Base-by-base conservation (phyloP, 2,113 vertebrate genomes). In the Terrapene triunguis region DNA sequence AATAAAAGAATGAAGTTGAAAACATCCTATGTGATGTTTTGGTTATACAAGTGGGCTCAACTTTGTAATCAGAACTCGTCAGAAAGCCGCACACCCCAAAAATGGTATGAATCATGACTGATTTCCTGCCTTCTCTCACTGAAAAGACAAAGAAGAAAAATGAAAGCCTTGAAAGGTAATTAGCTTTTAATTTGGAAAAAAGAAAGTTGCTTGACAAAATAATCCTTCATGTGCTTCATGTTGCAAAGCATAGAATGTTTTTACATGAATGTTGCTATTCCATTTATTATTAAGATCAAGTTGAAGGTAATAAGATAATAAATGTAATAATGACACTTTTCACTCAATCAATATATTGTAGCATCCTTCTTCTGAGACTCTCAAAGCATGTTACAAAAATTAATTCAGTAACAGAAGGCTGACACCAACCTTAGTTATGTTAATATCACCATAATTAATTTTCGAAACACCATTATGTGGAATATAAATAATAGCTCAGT, bases 21-120 rank as follows among this genome's bases (percentile, higher is more conserved):
- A 98, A 98, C 94, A 97, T 97, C 96, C 91, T 95, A 96, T 91
- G 94, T 95, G 96, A 96, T 98, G 95, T 96, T 98, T 97, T 96
- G 97, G 89, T 97, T 98, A 98, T 65, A 96, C 92, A 98, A 97
- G 97, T 96, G 96, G 97, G 91, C 89, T 96, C 95, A 97, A 96
- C 96, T 98, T 98, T 97, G 97, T 97, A 97, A 98, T 96, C 97
- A 98, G 85, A 97, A 51, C 3, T 95, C 54, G 42, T 95, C 92
- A 97, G 92, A 95, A 89, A 93, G 92, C 22, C 96, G 90, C 82
- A 93, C 84, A 97, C 97, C 94, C 92, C 97, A 94, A 97, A 97
- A 97, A 95, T 86, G 27, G 72, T 79, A 96, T 98, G 97, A 98
- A 96, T 98, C 91, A 98, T 55, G 83, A 94, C 90, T 96, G 94